Base-by-base conservation (phyloP, 2,888 invertebrate genomes). In the Vanessa cardui region DNA sequence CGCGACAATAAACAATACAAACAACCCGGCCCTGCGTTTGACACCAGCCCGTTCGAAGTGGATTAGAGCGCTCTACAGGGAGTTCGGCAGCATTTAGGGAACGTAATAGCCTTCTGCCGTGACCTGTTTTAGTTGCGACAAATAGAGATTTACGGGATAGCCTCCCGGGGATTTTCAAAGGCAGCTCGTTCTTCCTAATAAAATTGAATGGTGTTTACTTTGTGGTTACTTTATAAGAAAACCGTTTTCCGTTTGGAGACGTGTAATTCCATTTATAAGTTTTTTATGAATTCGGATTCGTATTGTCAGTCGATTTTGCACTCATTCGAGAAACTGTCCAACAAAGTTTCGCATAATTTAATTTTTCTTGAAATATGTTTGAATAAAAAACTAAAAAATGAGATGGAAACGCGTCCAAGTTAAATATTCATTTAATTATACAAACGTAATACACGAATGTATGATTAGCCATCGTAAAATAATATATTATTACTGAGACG, bases 1-100 rank as follows among this genome's bases (percentile, higher is more conserved):
- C 83, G 85, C 88, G 90, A 90, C 91, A 90, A 92, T 92, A 92
- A 92, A 92, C 92, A 92, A 92, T 92, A 92, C 91, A 92, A 92
- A 92, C 92, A 91, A 86, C 92, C 87, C 84, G 83, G 84, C 84
- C 84, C 91, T 92, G 92, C 90, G 89, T 92, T 92, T 92, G 92
- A 92, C 92, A 92, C 89, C 88, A 91, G 90, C 85, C 87, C 89
- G 91, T 86, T 90, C 88, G 83, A 81, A 91, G 90, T 91, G 89
- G 91, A 91, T 90, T 90, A 90, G 89, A 90, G 85, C 89, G 89
- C 86, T 88, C 89, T 86, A 86, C 85, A 81, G 90, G 86, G 90
- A 89, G 87, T 90, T 90, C 90, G 90, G 88, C 88, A 90, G 90
- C 90, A 89, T 91, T 92, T 91, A 90, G 91, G 89, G 87, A 89